Base-by-base conservation (phyloP, 1,140 invertebrate genomes). In the Pentalonia nigronervosa region DNA sequence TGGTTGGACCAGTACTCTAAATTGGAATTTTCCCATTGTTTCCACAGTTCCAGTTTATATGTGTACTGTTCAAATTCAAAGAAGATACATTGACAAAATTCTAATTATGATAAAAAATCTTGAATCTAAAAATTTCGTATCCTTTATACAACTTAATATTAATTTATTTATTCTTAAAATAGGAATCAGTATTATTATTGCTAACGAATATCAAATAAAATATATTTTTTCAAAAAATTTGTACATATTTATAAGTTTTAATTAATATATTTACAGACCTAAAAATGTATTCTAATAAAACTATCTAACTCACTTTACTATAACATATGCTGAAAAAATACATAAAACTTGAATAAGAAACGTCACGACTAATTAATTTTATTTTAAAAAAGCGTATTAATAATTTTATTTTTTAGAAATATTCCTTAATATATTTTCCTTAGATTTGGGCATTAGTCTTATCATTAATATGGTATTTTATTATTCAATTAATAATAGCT, bases 101-200 rank as follows among this genome's bases (percentile, higher is more conserved):
- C 50, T 56, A 30, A 7, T 53, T 11, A 14, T 23, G 36, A 36
- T 41, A 2, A 8, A 34, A 23, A 41, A 50, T 21, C 8, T 53
- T 23, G 23, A 23, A 0, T 23, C 0, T 1, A 56, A 36, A 25
- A 60, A 90, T 56, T 6, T 56, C 8, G 87, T 89, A 90, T 90
- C 88, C 88, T 90, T 90, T 60, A 90, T 53, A 60, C 7, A n/a
- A 53, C 20, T 76, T n/a, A 76, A 17, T n/a, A 76, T 76, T 76
- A 6, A 76, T 67, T 17, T 2, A 76, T n/a, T 76, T n/a, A n/a
- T 76, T 0, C 14, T 6, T 34, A 76, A n/a, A 76, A 76, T 76
- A 76, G 4, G n/a, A 76, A 76, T 76, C n/a, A 34, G 4, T 34
- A 76, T 34, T 76, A 76, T 76, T 76, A 76, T 76, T n/a, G n/a